phyloP scores from a whole-genome alignment of 1,140 invertebrate genomes.

The Adelges cooleyi region DNA sequence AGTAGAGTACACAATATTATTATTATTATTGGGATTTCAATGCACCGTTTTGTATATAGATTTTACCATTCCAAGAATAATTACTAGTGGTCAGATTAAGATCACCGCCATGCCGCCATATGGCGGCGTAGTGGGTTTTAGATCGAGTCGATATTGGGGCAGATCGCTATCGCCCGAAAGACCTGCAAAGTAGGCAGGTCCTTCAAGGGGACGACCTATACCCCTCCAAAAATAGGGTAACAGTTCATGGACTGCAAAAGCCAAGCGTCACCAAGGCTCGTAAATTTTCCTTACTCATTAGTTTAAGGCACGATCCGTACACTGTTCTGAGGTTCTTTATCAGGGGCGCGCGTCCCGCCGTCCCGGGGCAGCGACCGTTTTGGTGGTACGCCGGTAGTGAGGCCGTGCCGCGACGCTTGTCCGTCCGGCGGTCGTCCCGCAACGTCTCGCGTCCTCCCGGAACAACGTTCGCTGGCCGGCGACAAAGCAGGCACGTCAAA shows the following conservation, averaged over 20 bases:
- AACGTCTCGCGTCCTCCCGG: neutral
- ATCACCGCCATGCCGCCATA: neutral
- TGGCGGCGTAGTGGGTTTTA: neutral
- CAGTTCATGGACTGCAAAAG: constrained; percentile 42
- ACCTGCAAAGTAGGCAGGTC: constrained; percentile 53
- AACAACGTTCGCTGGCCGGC: neutral
- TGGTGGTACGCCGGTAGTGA: neutral
- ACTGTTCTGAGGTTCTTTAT: neutral
- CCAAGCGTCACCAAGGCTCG: constrained; percentile 68
- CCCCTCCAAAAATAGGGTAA: constrained; percentile 60
- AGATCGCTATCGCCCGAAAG: constrained; percentile 57
- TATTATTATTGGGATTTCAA: too few relatives aligned
- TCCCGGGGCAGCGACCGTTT: neutral
- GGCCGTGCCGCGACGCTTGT: neutral
- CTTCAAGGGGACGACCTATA: constrained; percentile 56
- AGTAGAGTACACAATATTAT: too few relatives aligned
- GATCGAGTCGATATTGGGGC: constrained; percentile 36
- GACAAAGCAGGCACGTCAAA: too few relatives aligned
- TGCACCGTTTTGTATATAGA: too few relatives aligned
- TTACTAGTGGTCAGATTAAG: too few relatives aligned
- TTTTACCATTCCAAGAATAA: too few relatives aligned
- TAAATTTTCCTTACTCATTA: constrained; percentile 79
- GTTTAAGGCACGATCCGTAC: constrained; percentile 57
- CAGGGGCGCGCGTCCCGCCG: neutral
- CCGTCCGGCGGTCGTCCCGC: neutral